Evolutionary conservation across 1,140 invertebrate species (phyloP), one percentile per base, ranked within the genome.

Genomic region (Drosophila tropicalis): DNA sequence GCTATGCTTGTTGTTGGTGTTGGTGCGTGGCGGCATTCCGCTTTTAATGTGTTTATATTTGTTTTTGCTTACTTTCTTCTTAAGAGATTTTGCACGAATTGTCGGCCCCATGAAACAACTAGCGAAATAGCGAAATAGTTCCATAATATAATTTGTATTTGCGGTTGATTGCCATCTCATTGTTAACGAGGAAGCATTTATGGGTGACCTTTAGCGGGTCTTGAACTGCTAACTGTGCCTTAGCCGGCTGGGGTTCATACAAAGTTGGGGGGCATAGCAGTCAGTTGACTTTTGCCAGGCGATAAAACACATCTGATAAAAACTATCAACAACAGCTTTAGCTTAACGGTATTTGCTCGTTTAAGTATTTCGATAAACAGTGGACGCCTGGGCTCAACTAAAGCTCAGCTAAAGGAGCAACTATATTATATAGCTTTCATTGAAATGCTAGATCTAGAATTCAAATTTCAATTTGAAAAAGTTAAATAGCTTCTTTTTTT

Each of bases 1-100:
- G 51, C 55, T 15, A 29, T 29, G 29, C 29, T 29, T 84, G 63
- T 51, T 67, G 47, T 25, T 71, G 58, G 75, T 55, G 56, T 70
- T 70, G 34, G 60, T 72, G 54, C 58, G 58, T 39, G 70, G 72
- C 80, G 83, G 83, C 76, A 74, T 83, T 87, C 67, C 47, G 72
- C 76, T 83, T 83, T 87, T 87, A 89, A 87, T 89, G 84, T 87
- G 84, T 87, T 87, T 86, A 77, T 67, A 62, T 77, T 76, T 61
- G 29, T 62, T 29, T 25, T 62, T 62, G 22, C 55, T 41, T 65
- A 58, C 66, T 72, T 65, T 79, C 39, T 73, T 71, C 72, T 51
- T 47, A 44, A 62, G 60, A 67, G 41, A 47, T 67, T 17, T 22
- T 3, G 56, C 13, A 36, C 58, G 0, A 44, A 15, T n/a, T 47